These are phyloP conservation scores for Dasypogon diadema DNA, from an alignment of 2,888 invertebrate species.

Conservation along the genomic window DNA sequence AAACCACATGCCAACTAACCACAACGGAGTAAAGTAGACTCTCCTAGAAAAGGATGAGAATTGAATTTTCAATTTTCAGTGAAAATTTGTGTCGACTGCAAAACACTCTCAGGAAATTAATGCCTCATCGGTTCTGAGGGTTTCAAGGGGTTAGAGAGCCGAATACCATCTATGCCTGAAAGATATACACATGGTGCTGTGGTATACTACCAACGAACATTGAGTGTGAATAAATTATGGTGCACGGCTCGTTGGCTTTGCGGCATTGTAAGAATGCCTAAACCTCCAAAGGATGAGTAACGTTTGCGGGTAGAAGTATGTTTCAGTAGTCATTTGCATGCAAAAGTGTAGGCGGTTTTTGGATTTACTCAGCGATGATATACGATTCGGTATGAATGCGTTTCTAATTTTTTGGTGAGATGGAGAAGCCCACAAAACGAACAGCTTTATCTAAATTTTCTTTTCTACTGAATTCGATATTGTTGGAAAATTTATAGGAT, in stretches of 20 bases:
- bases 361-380: conserved; percentile 29
- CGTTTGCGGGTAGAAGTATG: conserved; percentile 6
- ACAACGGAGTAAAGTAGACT: conserved; percentile 7
- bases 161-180: background rate
- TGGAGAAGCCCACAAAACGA: conserved; percentile 18
- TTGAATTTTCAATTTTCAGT: conserved; percentile 49
- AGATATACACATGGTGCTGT: background rate
- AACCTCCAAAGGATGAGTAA: conserved; percentile 25
- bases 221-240: conserved; percentile 46
- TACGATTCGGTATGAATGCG: conserved; percentile 20
- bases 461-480: background rate
- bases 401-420: conserved; percentile 16
- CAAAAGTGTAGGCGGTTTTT: conserved; percentile 6
- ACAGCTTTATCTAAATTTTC: background rate
- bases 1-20: conserved; percentile 23
- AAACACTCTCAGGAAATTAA: conserved; percentile 49
- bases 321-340: conserved; percentile 36
- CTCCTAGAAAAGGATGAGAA: background rate
- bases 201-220: conserved; percentile 18
- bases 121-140: conserved; percentile 27
- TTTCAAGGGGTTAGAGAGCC: background rate
- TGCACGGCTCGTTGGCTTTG: conserved; percentile 43
- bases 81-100: conserved; percentile 50
- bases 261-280: conserved; percentile 46
- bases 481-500: conserved; percentile 19